phyloP scores from a whole-genome alignment of 2,888 invertebrate species.

The Spatulosminthurus flaviceps region DNA sequence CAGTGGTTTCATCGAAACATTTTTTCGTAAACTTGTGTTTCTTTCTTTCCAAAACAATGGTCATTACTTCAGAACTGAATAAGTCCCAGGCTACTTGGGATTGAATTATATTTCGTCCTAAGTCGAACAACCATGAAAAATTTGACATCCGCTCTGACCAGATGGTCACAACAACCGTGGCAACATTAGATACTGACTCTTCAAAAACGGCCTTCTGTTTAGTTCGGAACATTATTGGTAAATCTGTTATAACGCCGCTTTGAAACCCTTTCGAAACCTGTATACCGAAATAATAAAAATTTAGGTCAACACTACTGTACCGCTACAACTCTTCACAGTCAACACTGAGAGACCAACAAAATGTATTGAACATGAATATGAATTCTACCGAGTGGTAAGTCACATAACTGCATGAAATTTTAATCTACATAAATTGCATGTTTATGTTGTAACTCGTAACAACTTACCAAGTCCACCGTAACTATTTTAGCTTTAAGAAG shows the following conservation, averaged over 20 bases:
- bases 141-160: neutral
- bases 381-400: neutral
- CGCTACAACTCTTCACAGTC: no score
- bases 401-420: conserved; percentile 4
- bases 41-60: conserved; percentile 4
- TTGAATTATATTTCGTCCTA: neutral
- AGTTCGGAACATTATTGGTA: neutral
- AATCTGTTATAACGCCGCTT: neutral
- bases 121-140: neutral
- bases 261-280: conserved; percentile 20
- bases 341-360: no score
- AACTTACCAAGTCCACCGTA: conserved; percentile 1
- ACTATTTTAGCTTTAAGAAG: neutral
- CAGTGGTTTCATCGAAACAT: neutral
- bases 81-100: neutral
- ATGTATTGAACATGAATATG: no score
- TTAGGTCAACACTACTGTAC: no score
- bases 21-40: neutral
- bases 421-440: no score
- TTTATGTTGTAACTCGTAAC: no score
- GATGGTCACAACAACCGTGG: conserved; percentile 2
- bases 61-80: neutral
- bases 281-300: no score
- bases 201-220: neutral
- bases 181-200: neutral